Percentiles rank a stretch among this genome's conserved stretches.
Evolutionary conservation across 2,113 vertebrate genomes (phyloP).

Genomic region (Apeltes quadracus): DNA sequence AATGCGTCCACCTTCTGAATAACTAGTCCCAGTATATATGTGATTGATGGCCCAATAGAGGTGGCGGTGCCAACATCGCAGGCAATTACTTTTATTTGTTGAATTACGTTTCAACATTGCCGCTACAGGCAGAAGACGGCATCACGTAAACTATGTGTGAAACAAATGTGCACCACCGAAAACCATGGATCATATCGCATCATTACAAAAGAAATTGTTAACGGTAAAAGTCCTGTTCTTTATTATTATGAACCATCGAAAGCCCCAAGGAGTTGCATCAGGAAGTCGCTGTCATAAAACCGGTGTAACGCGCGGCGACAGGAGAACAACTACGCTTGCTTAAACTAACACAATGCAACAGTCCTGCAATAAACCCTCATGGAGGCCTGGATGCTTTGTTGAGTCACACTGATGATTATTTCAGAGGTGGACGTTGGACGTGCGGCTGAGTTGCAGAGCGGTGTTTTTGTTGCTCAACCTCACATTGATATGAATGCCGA

Average conservation of each 20-base stretch:
- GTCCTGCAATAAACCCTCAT: not conserved
- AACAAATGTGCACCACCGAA: not conserved
- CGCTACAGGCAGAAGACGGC: not conserved
- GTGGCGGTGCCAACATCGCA: not conserved
- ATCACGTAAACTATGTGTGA: not conserved
- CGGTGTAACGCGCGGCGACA: not conserved
- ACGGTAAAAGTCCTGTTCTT: not conserved
- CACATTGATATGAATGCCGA: not conserved
- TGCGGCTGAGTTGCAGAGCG: not conserved
- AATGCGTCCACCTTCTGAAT: slow-evolving; percentile 22
- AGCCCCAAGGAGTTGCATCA: not conserved
- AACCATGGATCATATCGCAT: not conserved
- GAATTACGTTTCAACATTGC: not conserved
- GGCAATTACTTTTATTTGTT: slow-evolving; percentile 20
- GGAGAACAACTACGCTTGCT: not conserved
- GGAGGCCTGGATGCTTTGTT: not conserved
- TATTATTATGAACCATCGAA: not conserved
- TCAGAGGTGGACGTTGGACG: not conserved
- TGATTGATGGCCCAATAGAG: slow-evolving; percentile 14
- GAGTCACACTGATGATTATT: not conserved
- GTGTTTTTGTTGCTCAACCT: not conserved
- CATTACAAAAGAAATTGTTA: not conserved
- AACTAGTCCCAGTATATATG: slow-evolving; percentile 6
- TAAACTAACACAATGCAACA: not conserved
- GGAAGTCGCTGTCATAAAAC: not conserved